Evolutionary conservation across 2,797 vertebrate genomes (phyloP).

Genomic region (Phataginus tetradactyla): DNA sequence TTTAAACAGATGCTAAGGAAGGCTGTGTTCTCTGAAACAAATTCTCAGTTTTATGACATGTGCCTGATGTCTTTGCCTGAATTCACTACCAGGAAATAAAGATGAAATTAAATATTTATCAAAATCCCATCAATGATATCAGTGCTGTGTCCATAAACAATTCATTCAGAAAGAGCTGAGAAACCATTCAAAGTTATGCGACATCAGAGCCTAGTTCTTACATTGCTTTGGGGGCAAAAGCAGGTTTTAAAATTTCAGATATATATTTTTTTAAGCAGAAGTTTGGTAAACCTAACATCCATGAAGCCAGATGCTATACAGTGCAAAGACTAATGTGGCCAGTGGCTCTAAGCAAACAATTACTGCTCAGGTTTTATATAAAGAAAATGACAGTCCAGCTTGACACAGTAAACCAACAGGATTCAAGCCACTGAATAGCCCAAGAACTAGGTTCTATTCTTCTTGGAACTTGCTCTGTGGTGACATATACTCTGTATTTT

Average conservation of each 20-base stretch:
- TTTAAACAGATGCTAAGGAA: not conserved
- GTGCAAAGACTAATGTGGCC: not conserved
- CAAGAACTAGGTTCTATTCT: slow-evolving; percentile 79
- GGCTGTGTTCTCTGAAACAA: not conserved
- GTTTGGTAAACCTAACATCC: slow-evolving; percentile 15
- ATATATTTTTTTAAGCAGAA: slow-evolving; percentile 1
- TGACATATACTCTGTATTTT: not conserved
- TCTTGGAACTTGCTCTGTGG: slow-evolving; percentile 41
- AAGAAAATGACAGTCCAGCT: not conserved
- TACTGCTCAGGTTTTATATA: not conserved
- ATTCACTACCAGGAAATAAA: slow-evolving; percentile 32
- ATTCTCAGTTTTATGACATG: not conserved
- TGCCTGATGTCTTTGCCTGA: not conserved
- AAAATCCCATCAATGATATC: slow-evolving; percentile 13
- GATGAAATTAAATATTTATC: slow-evolving; percentile 38
- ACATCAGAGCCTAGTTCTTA: not conserved
- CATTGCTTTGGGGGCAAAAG: not conserved
- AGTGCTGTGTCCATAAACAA: not conserved
- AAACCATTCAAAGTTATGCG: slow-evolving; percentile 12
- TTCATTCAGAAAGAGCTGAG: slow-evolving; percentile 42
- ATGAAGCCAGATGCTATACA: not conserved
- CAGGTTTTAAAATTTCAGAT: not conserved
- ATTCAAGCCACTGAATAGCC: slow-evolving; percentile 11
- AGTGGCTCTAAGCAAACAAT: rapidly evolving
- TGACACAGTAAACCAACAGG: not conserved